phyloP scores from a whole-genome alignment of 2,888 invertebrate genomes.

The Cerceris rybyensis region DNA sequence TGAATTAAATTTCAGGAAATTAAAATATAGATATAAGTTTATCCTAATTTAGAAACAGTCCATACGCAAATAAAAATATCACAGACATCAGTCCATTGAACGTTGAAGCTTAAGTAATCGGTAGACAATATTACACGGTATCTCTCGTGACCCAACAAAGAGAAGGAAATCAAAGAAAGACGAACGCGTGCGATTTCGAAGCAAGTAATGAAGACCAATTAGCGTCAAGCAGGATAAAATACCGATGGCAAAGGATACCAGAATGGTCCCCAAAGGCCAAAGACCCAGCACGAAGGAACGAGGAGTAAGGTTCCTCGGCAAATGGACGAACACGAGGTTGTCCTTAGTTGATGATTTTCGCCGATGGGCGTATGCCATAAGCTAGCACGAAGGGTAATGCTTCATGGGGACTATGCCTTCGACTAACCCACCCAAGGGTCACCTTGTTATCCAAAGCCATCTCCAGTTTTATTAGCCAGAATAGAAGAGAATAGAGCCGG shows the following conservation, averaged over 20 bases:
- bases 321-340: constrained; percentile 27
- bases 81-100: no score
- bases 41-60: no score
- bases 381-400: constrained; percentile 27
- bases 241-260: constrained; percentile 8
- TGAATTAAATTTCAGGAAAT: no score
- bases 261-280: constrained; percentile 9
- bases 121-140: no score
- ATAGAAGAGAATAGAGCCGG: constrained; percentile 34
- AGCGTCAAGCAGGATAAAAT: not conserved
- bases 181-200: constrained; percentile 14
- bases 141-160: not conserved
- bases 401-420: constrained; percentile 32
- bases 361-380: constrained; percentile 17
- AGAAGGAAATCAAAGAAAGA: not conserved
- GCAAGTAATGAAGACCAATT: constrained; percentile 17
- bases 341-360: constrained; percentile 24
- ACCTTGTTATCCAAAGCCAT: constrained; percentile 60
- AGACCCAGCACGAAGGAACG: not conserved
- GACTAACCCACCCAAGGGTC: constrained; percentile 41
- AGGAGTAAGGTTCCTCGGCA: constrained; percentile 1
- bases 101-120: no score
- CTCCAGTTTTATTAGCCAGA: constrained; percentile 50
- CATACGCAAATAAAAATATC: no score
- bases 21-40: no score